Evolutionary conservation across 2,113 vertebrate species (phyloP), one percentile per base, ranked within the genome.

Genomic region (Lepidothrix coronata): DNA sequence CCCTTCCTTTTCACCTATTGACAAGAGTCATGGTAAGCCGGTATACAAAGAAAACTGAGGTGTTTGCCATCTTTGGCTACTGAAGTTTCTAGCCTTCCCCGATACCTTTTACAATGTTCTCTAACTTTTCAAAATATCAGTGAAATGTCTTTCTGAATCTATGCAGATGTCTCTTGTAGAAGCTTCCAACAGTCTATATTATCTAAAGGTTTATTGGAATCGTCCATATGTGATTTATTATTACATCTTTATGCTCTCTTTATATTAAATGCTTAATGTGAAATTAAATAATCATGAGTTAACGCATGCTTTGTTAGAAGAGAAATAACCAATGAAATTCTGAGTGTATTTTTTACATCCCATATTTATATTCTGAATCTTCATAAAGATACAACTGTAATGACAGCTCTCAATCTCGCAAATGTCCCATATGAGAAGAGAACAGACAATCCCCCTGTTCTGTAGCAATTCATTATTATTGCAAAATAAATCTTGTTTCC

Each of bases 31-130:
- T 14, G 52, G n/a, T 82, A 52, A 79, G 12, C 13, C n/a, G n/a
- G 6, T 33, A 30, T 27, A 5, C 19, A 30, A 19, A 49, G 85
- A 16, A 65, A 48, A 82, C 8, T 15, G 9, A 14, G 12, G 9
- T 55, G 14, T 27, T 77, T 24, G 2, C 33, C 9, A 3, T 78
- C 46, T 35, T 51, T 0, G 0, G 13, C 59, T 62, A 3, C 41
- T 4, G 1, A 66, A 41, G 49, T 37, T 82, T 82, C 4, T 52
- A 39, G 28, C 22, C 46, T 83, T 82, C 54, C 25, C 18, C 65
- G 30, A 27, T 67, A 65, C 13, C 8, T 68, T 57, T 86, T 87
- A 37, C 37, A 54, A 4, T 16, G 8, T 62, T 71, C 20, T 41
- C 66, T 68, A 25, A 35, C 51, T 87, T 88, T 23, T 35, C 43